phyloP scores from a whole-genome alignment of 2,888 invertebrate species.

The Parascotia fuliginaria region DNA sequence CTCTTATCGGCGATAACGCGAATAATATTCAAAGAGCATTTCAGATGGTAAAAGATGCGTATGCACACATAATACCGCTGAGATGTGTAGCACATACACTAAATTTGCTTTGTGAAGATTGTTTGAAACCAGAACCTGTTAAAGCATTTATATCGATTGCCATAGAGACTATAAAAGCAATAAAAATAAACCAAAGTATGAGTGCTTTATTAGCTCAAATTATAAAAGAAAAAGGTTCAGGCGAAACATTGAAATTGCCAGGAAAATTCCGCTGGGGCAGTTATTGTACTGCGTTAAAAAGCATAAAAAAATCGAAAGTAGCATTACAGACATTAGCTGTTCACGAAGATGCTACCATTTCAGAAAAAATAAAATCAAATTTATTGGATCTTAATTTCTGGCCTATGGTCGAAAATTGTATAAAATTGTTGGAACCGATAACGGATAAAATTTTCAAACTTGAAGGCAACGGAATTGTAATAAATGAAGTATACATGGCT shows the following conservation, averaged over 20 bases:
- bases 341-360: conserved; percentile 22
- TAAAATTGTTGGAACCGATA: conserved; percentile 24
- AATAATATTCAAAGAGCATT: conserved; percentile 26
- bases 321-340: conserved; percentile 29
- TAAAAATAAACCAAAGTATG: conserved; percentile 16
- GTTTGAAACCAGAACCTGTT: conserved; percentile 9
- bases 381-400: conserved; percentile 32
- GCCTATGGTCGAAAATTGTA: conserved; percentile 22
- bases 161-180: conserved; percentile 12
- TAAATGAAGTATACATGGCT: conserved; percentile 24
- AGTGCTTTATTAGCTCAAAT: conserved; percentile 21
- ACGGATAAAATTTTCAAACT: conserved; percentile 24
- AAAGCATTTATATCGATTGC: conserved; percentile 8
- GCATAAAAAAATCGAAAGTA: conserved; percentile 21
- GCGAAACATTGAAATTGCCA: conserved; percentile 29
- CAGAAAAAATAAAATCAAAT: conserved; percentile 20
- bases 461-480: conserved; percentile 13
- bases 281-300: conserved; percentile 29
- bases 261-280: conserved; percentile 33
- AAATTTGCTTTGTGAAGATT: conserved; percentile 18
- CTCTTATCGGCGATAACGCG: conserved; percentile 25
- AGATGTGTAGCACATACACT: conserved; percentile 20
- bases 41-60: conserved; percentile 12
- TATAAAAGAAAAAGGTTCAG: conserved; percentile 26
- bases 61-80: conserved; percentile 17